phyloP scores from a whole-genome alignment of 2,797 vertebrate genomes.

The Lindbergichthys nudifrons region DNA sequence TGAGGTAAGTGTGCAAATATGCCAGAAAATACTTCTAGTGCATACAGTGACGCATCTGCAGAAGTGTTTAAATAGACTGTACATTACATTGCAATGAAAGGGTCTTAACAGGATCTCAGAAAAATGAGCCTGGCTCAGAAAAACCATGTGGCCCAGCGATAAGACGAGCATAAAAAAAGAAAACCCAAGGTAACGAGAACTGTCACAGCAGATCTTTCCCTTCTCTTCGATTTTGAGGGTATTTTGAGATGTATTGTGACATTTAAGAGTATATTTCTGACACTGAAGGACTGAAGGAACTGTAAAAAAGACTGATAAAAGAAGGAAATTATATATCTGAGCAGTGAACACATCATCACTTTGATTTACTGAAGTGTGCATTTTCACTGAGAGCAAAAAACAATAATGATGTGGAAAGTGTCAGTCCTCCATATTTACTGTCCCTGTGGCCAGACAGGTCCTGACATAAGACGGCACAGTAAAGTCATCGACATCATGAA shows the following conservation, averaged over 20 bases:
- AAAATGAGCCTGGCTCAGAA: conserved; percentile 16
- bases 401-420: conserved; percentile 52
- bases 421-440: conserved; percentile 42
- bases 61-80: conserved; percentile 10
- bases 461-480: conserved; percentile 48
- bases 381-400: conserved; percentile 50
- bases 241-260: background rate
- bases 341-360: conserved; percentile 59
- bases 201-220: background rate
- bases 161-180: too few relatives aligned
- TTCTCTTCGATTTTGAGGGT: background rate
- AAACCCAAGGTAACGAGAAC: too few relatives aligned
- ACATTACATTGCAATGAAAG: background rate
- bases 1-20: background rate
- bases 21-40: background rate
- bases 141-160: conserved; percentile 6
- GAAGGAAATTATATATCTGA: conserved; percentile 24
- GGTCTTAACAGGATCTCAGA: background rate
- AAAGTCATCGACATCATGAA: conserved; percentile 53
- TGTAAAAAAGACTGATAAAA: background rate
- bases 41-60: background rate
- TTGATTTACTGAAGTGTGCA: conserved; percentile 50
- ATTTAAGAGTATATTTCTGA: background rate
- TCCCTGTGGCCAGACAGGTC: conserved; percentile 11
- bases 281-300: background rate